Evolutionary conservation across 2,797 vertebrate species (phyloP), one percentile per base, ranked within the genome.

Genomic region (Diplodus puntazzo): DNA sequence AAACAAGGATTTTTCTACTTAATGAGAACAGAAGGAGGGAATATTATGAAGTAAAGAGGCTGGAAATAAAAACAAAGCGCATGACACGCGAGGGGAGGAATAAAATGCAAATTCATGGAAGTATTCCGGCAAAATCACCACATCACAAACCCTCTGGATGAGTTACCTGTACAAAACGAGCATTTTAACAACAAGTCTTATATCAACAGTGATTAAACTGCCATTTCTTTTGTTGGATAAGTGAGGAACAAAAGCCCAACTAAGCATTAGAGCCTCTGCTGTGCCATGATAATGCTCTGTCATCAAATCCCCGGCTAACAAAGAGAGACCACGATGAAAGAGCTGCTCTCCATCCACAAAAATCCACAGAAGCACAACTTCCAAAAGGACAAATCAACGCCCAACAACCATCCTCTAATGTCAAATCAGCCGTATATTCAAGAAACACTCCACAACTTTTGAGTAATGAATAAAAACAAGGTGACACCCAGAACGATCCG

Each of bases 281-380:
- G 4, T 65, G 54, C n/a, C 39, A 34, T 45, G 43, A 80, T 17
- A 59, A 9, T 0, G 65, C 64, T 63, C 69, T 11, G 53, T 84
- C 75, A 87, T 78, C 81, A 77, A 43, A 84, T 53, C 11, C 3
- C 17, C 43, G 7, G 27, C 53, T 66, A 66, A 73, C 70, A 77
- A 77, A 81, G 62, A 81, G 62, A 48, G 1, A 71, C 59, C 49
- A 75, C 55, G 63, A 76, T 68, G 67, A 72, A 74, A 64, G 53
- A 82, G 70, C 81, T 34, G 70, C 69, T 69, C 59, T 45, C 49
- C 73, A 66, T 48, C 77, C 64, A 72, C 63, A 63, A 27, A 25
- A 46, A 81, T 23, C 11, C 53, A 75, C 61, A 69, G 43, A 64
- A 5, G 43, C 18, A 27, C 55, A 65, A 69, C 72, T 81, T 71